Base-by-base conservation (phyloP, 2,113 vertebrate genomes). In the Choloepus hoffmanni region DNA sequence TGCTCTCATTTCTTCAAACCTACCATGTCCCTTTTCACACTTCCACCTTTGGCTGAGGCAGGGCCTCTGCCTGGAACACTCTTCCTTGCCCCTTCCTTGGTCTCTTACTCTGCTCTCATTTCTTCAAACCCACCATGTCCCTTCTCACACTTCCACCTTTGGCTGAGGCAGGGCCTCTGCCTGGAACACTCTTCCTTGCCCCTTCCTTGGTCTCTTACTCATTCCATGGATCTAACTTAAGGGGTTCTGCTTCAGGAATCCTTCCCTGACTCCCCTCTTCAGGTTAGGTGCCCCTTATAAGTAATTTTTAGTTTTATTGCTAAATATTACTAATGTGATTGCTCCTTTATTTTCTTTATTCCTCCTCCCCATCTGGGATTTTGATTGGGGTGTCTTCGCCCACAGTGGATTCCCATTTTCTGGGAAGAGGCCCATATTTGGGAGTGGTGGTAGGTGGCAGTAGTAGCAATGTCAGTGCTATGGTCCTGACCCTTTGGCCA, bases 241-340 rank as follows among this genome's bases (percentile, higher is more conserved):
- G 36, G 45, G 74, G 6, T 21, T 33, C 36, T 16, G 0, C 28
- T 67, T 36, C 14, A 50, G 60, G 36, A 93, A 81, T 43, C 14
- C 40, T 36, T 67, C 65, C 36, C n/a, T 50, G 23, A 26, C 28
- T 36, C 21, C 55, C 48, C 81, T 13, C 18, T 85, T 88, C 43
- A 43, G 33, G 24, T 72, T 40, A 89, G 43, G 14, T 55, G 33
- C 19, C 63, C 58, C 53, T 90, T 28, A 18, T 70, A 63, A 48
- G 36, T 84, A n/a, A 48, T 67, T 85, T 92, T 96, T 85, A n/a
- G 53, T 28, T 92, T 96, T 85, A n/a, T 48, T 28, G 33, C 2
- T 24, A 85, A 83, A n/a, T 5, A 76, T 89, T n/a, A 21, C 19
- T 73, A n/a, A 24, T 58, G 7, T 50, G 82, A 73, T 83, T 62